Evolutionary conservation across 2,888 invertebrate species (phyloP), one percentile per base, ranked within the genome.

Genomic region (Limnephilus marmoratus): DNA sequence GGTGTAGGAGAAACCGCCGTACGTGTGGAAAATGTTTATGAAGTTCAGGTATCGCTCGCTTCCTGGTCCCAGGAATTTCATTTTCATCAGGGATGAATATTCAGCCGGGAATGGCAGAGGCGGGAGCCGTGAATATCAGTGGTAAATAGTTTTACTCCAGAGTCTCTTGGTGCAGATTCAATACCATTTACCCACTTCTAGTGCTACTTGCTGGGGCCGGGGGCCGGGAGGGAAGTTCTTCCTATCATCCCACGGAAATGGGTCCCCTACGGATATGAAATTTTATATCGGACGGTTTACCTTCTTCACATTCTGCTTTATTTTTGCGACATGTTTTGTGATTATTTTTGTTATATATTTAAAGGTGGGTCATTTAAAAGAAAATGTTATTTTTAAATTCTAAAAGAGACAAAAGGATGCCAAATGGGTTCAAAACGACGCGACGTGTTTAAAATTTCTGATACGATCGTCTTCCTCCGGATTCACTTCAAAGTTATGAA

Each of bases 81-180:
- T 83, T 83, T 83, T 37, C 83, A 83, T 37, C 83, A 83, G 83
- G 83, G 41, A 83, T 83, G 83, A 83, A 83, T 83, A 83, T 83
- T 83, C 83, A 37, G 83, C 24, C 24, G 83, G 24, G 83, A 83
- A 83, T 34, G 34, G 83, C 41, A 37, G 37, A 37, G 83, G 83
- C 41, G 83, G 83, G 83, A 83, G 83, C 41, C 15, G 83, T 83
- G 83, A 83, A 83, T 83, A 83, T 83, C 34, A 83, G 83, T 41
- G 83, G 83, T 83, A 83, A 83, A 83, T 83, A 37, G 83, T 83
- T 83, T 83, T 24, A 24, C 83, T 41, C 37, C 83, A 7, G 41
- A 83, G 83, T 34, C 83, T 83, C 83, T n/a, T 34, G 37, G 34
- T 83, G 41, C 83, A 83, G 34, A 34, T 83, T 83, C 37, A 83